Conservation (phyloP, 1,140 invertebrate genomes). For the Drosophila nannoptera region DNA sequence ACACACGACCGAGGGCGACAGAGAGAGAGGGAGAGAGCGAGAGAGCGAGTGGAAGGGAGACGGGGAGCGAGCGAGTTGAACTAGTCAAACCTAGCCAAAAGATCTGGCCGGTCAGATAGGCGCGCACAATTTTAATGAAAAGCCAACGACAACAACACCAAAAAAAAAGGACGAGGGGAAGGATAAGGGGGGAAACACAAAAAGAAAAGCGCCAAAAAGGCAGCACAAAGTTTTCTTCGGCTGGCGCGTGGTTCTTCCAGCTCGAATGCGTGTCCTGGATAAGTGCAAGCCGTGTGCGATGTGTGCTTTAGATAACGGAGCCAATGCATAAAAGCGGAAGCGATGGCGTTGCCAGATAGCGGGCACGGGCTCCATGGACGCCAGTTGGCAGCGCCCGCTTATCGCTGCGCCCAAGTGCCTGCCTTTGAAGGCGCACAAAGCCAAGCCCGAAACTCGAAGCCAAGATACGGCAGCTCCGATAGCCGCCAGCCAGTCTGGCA, state of each 20-base stretch:
- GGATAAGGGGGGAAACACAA: slow-evolving; percentile 6
- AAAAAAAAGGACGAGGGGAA: slow-evolving; percentile 10
- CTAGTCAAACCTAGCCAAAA: slow-evolving; percentile 53
- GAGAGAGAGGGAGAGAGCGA: background rate
- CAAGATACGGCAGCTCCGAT: slow-evolving; percentile 33
- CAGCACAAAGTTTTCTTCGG: slow-evolving; percentile 26
- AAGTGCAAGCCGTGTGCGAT: slow-evolving; percentile 30
- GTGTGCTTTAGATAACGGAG: slow-evolving; percentile 39
- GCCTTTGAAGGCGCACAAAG: slow-evolving; percentile 10
- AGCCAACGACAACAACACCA: slow-evolving; percentile 41
- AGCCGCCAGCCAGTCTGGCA: background rate
- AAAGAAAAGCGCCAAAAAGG: slow-evolving; percentile 29
- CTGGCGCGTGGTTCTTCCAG: background rate
- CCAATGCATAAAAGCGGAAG: slow-evolving; percentile 43
- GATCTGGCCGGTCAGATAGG: slow-evolving; percentile 64
- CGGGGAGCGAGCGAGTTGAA: slow-evolving; percentile 8
- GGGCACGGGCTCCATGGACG: slow-evolving; percentile 12
- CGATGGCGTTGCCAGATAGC: slow-evolving; percentile 48
- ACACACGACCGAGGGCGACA: background rate
- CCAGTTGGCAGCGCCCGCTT: slow-evolving; percentile 5
- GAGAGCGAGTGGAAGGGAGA: background rate
- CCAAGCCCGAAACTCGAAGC: background rate
- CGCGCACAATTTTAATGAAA: slow-evolving; percentile 69
- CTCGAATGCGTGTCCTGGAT: slow-evolving; percentile 3
- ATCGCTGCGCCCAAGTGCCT: slow-evolving; percentile 13